These are phyloP conservation scores for Alethe castanea DNA, from an alignment of 2,113 vertebrate genomes.

Conservation along the genomic window DNA sequence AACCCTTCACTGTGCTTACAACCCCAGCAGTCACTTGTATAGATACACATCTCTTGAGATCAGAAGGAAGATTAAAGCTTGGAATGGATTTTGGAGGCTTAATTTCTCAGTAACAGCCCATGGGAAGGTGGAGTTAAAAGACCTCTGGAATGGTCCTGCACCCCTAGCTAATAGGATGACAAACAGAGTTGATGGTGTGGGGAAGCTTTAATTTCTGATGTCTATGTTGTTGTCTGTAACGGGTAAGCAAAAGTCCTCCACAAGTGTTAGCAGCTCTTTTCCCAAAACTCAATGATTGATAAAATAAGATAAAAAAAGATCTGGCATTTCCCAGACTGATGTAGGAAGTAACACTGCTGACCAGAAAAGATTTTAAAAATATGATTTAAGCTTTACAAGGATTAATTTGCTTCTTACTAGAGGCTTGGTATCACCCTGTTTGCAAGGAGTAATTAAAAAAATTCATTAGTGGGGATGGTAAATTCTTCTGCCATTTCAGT, in stretches of 20 bases:
- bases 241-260: neutral
- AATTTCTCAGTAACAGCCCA: neutral
- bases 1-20: neutral
- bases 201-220: neutral
- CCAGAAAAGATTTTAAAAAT: neutral
- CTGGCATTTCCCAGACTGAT: neutral
- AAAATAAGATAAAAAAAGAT: neutral
- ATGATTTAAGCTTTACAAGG: neutral
- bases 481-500: constrained; percentile 42
- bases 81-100: neutral
- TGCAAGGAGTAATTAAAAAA: constrained; percentile 43
- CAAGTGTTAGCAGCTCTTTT: neutral
- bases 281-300: neutral
- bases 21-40: neutral
- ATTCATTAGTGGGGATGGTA: constrained; percentile 21
- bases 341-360: neutral
- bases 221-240: neutral
- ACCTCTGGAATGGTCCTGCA: neutral
- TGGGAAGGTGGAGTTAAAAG: neutral
- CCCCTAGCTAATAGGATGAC: neutral
- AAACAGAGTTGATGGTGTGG: neutral
- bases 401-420: neutral
- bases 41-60: neutral
- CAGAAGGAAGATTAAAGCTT: neutral
- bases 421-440: neutral